Percentiles rank a stretch among this genome's conserved stretches.
Evolutionary conservation across 2,888 invertebrate species (phyloP).

Genomic region (Autographa gamma): DNA sequence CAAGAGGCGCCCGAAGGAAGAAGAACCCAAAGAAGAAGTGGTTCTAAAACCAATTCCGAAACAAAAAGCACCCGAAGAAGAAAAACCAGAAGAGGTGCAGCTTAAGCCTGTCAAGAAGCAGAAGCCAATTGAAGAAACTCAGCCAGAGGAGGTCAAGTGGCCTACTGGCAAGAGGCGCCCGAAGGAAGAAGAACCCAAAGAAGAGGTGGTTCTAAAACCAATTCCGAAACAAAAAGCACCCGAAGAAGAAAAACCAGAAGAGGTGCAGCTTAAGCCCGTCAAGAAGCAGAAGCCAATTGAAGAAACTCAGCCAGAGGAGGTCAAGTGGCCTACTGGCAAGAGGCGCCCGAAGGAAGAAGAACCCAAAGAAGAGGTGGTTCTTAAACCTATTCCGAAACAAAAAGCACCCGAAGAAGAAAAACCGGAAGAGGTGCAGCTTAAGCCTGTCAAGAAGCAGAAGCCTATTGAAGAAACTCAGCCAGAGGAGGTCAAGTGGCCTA

Average conservation of each 20-base stretch:
- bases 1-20: slow-evolving; percentile 87
- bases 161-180: neutral
- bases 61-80: neutral
- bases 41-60: neutral
- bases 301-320: neutral
- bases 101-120: neutral
- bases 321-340: neutral
- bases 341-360: neutral
- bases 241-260: neutral
- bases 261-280: neutral
- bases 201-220: neutral
- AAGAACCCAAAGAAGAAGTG: slow-evolving; percentile 67
- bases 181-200: neutral
- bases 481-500: slow-evolving; percentile 52
- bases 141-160: neutral
- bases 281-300: neutral
- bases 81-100: slow-evolving; percentile 1
- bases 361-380: neutral
- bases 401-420: neutral
- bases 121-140: neutral
- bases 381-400: neutral
- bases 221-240: neutral
- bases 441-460: slow-evolving; percentile 63
- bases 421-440: neutral
- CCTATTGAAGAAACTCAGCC: slow-evolving; percentile 75